Evolutionary conservation across 2,797 vertebrate species (phyloP), one percentile per base, ranked within the genome.

Genomic region (Leptoclinus maculatus): DNA sequence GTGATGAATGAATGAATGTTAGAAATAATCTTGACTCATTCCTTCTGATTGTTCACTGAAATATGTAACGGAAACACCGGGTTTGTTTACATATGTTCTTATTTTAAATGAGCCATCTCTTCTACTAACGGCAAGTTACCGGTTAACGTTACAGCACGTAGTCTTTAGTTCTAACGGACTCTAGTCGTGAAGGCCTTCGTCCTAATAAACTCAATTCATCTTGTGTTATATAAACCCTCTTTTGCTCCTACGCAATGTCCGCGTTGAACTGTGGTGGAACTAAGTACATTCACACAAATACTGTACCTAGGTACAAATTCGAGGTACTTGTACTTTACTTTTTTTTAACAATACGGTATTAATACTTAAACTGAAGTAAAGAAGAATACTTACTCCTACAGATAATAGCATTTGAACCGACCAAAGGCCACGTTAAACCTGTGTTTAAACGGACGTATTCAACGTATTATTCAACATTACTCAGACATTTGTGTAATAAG

Each of bases 1-100:
- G 19, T 34, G 21, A 3, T 32, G 2, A 29, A 41, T 32, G 2
- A 29, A 41, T 23, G 0, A 11, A 41, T 4, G 19, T 0, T 1
- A 4, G 2, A 11, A 7, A 32, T 14, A 14, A 6, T 29, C 6
- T 12, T 4, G 17, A 0, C 25, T 23, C 0, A 8, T 53, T 9
- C 32, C 4, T 5, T 4, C 36, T 7, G 34, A 0, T 47, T 53
- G 43, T 39, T 19, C 4, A 11, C 13, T 14, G 5, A 34, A 38
- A 9, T 49, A 41, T 10, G 21, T 12, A 6, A 21, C 60, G 14
- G 7, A 16, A 10, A 11, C 38, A 17, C 4, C 5, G 7, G 14
- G 39, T 64, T 64, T 64, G 38, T 64, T 25, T 53, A 29, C 38
- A 17, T 43, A 5, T 19, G 8, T 9, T 7, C 19, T 74, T 17